These are phyloP conservation scores for Tupaia chinensis DNA, from an alignment of 2,113 vertebrate genomes.

Conservation along the genomic window DNA sequence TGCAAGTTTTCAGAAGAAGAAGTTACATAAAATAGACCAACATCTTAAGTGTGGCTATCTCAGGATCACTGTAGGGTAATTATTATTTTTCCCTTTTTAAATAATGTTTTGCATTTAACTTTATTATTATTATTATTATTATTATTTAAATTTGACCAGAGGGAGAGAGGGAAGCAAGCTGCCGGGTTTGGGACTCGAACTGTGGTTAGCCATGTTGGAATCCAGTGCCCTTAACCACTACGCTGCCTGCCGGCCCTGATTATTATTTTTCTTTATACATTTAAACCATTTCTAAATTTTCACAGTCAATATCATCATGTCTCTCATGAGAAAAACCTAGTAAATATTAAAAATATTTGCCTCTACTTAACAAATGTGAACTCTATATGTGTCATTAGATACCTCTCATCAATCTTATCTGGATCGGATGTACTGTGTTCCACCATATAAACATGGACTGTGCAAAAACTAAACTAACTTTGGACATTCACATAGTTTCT, in stretches of 20 bases:
- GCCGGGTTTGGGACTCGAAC: too few species aligned
- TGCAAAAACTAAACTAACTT: neutral
- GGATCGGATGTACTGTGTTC: neutral
- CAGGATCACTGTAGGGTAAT: neutral
- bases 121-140: too few species aligned
- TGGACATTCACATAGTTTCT: neutral
- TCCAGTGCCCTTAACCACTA: too few species aligned
- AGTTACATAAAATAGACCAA: neutral
- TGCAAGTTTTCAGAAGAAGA: neutral
- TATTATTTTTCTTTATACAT: constrained; percentile 6
- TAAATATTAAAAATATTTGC: neutral
- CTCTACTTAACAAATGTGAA: constrained; percentile 3
- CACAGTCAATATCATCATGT: neutral
- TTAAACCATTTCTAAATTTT: neutral
- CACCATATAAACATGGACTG: neutral
- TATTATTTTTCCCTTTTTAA: neutral
- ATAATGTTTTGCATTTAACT: too few species aligned
- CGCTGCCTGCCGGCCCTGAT: neutral
- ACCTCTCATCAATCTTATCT: neutral
- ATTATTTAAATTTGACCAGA: too few species aligned
- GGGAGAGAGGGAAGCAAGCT: too few species aligned
- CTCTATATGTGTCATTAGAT: neutral
- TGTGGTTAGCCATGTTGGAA: too few species aligned
- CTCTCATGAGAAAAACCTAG: neutral
- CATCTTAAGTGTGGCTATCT: neutral